Evolutionary conservation across 2,888 invertebrate genomes (phyloP), one percentile per base, ranked within the genome.

Genomic region (Pelosia muscerda): DNA sequence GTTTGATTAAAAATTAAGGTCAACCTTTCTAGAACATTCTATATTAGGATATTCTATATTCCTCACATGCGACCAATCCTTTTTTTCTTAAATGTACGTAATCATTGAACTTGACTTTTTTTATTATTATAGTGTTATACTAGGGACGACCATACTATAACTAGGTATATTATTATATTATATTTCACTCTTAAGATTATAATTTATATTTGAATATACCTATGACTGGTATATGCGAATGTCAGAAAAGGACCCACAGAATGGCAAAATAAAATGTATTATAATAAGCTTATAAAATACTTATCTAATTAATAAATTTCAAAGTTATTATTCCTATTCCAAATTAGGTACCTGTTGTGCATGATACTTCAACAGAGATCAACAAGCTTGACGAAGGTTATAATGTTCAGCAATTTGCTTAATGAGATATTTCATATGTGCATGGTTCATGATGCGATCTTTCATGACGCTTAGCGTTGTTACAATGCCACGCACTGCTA

Each of bases 381-480:
- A 49, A 59, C 26, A 59, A 22, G 54, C 22, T 23, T n/a, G 22
- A 54, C 34, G 19, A 34, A 25, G 63, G 53, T 25, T 65, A 38
- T 61, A 13, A 19, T 56, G 25, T 23, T 42, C 5, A 34, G 56
- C 49, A 54, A 65, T 55, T 60, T 65, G 26, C 28, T 56, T 75
- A 72, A 76, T 75, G 71, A 68, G 72, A 68, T 68, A 76, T 73
- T 68, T 57, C 28, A 73, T 69, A 54, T 65, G 62, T 55, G 59
- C 73, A 72, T 69, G 74, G 64, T 38, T 73, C 69, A 66, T 60
- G 63, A 75, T 77, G 63, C 58, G 71, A 75, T 80, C 76, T 72
- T 74, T 71, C 75, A 80, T 74, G 80, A 80, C 63, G 59, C 68
- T 65, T 68, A n/a, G 4, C 15, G 60, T 31, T 57, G 54, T 38